Evolutionary conservation across 2,888 invertebrate genomes (phyloP), one percentile per base, ranked within the genome.

Genomic region (Leptopterna dolabrata): DNA sequence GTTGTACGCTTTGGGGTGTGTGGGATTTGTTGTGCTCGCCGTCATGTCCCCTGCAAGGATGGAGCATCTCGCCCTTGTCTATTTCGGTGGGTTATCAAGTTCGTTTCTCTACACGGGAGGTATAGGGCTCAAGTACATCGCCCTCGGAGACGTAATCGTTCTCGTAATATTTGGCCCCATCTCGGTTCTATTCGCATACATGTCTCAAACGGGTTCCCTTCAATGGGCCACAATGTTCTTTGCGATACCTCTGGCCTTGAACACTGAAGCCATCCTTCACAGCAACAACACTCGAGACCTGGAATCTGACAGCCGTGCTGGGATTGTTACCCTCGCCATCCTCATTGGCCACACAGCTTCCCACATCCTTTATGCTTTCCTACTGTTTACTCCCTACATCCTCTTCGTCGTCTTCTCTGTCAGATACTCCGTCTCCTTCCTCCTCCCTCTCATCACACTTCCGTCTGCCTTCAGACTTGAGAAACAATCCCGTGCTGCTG

Each of bases 51-150:
- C 97, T 14, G 98, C 98, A 0, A 95, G 96, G 92, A 96, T 98
- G 96, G 98, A 98, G 92, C 98, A 98, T 92, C 93, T 98, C 90
- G 98, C 98, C 7, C 93, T 98, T 76, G 96, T 98, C 0, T 98
- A 98, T 92, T 98, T 98, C 92, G 98, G 98, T 87, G 98, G 98
- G 0, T 92, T 98, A 86, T 98, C 98, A 36, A 97, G 97, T 85
- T 98, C 98, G 89, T 98, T 98, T 92, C 93, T 98, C n/a, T 98
- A 98, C 91, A 98, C 98, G 0, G 98, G 98, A 87, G 98, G 98
- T 78, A 96, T 98, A 90, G 98, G 98, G 88, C 94, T 98, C 87
- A 98, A 98, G 92, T 98, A 98, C 91, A 97, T 98, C 90, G 98
- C 98, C 2, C 93, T 98, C 76, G 98, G 98, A 84, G 98, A 98